Evolutionary conservation across 1,140 invertebrate species (phyloP), one percentile per base, ranked within the genome.

Genomic region (Drosophila suzukii): DNA sequence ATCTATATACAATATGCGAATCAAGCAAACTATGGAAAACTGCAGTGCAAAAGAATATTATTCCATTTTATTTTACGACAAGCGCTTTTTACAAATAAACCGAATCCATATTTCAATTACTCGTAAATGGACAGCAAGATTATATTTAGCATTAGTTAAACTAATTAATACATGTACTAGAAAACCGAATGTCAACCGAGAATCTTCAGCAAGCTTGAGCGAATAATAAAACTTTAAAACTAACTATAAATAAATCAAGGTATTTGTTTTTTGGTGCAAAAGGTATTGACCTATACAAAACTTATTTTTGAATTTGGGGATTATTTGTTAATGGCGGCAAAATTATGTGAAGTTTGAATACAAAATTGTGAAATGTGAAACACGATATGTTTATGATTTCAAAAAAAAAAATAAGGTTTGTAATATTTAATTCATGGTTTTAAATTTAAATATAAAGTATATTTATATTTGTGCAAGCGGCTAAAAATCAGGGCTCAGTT

Each of bases 51-150:
- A 85, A 34, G 50, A 75, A 77, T 72, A 80, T 66, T 76, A 77
- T 67, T 82, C 75, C 71, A 88, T 74, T 88, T 86, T 86, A 86
- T 86, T 86, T 86, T 89, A 89, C 78, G 84, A 86, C 67, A 89
- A 86, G 46, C 72, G 83, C 83, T 86, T 86, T 88, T 89, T 85
- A 86, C 71, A 82, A 82, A 53, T 75, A 75, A 81, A 78, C 47
- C 41, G 50, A 78, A 71, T 24, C 56, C 62, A 86, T 27, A 27
- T 68, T 68, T 68, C 47, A 75, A 75, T 58, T 72, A 81, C 57
- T 66, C 73, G 47, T 67, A 55, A 70, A 76, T 50, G 50, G 67
- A 60, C 71, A 70, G 59, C 73, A 65, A 83, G 81, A 88, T 75
- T 86, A 83, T 89, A 71, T 51, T 56, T 88, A 86, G 84, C 79